phyloP scores from a whole-genome alignment of 1,140 invertebrate species.

The Cataglyphis hispanica region DNA sequence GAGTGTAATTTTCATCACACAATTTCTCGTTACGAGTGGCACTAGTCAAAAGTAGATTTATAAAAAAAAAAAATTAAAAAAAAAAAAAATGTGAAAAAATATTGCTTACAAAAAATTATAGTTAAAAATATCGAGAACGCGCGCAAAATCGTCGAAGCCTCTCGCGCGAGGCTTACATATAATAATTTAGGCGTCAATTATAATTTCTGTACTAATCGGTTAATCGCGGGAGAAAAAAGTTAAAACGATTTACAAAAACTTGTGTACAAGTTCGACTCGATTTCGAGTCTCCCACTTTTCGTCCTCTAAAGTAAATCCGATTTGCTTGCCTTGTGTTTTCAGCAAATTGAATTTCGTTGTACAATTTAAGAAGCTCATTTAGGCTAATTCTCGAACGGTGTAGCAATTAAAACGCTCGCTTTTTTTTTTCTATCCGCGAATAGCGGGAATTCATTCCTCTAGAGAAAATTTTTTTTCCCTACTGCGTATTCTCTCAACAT shows the following conservation, averaged over 20 bases:
- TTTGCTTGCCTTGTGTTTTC: neutral
- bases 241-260: constrained; percentile 43
- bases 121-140: constrained; percentile 58
- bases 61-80: constrained; percentile 35
- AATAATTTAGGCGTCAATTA: constrained; percentile 20
- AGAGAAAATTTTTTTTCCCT: neutral
- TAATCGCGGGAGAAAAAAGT: neutral
- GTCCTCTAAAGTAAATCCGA: neutral
- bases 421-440: neutral
- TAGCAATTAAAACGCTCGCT: constrained; percentile 8
- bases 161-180: neutral
- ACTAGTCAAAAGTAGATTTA: constrained; percentile 24
- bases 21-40: constrained; percentile 1
- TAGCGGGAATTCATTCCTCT: neutral
- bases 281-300: neutral
- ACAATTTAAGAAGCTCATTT: constrained; percentile 38
- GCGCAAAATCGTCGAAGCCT: neutral
- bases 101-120: constrained; percentile 52
- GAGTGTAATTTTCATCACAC: neutral
- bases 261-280: no score
- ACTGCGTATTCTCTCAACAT: neutral
- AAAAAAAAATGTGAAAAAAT: constrained; percentile 43
- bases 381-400: constrained; percentile 7
- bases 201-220: neutral
- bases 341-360: constrained; percentile 37